Percentiles rank a stretch among this genome's conserved stretches.
phyloP scores from a whole-genome alignment of 2,888 invertebrate species.

The Tubulanus polymorphus region DNA sequence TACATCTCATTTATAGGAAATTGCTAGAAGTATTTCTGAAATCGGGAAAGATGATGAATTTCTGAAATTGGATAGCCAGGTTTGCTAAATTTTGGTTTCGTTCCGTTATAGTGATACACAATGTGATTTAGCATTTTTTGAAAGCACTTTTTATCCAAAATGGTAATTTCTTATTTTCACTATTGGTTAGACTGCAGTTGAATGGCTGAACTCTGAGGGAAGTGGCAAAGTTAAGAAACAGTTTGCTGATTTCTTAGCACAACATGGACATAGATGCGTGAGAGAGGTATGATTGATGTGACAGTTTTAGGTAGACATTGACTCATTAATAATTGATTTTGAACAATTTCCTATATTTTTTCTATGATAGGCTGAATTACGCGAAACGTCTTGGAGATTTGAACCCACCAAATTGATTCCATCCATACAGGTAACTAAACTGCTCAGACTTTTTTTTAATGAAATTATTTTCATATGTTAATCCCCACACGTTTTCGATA shows the following conservation, averaged over 20 bases:
- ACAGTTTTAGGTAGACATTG: not conserved
- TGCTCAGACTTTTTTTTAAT: not conserved
- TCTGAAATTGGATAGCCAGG: slow-evolving; percentile 56
- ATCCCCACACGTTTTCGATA: not conserved
- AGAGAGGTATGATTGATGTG: slow-evolving; percentile 62
- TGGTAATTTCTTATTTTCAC: slow-evolving; percentile 40
- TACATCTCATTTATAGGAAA: slow-evolving; percentile 41
- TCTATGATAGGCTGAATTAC: slow-evolving; percentile 37
- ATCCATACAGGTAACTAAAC: slow-evolving; percentile 34
- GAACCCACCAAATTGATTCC: slow-evolving; percentile 39
- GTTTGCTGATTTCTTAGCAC: slow-evolving; percentile 62
- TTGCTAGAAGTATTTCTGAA: slow-evolving; percentile 55
- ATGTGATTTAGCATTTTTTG: not conserved
- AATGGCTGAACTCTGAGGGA: slow-evolving; percentile 62
- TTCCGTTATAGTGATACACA: slow-evolving; percentile 26
- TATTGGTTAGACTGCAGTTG: slow-evolving; percentile 56
- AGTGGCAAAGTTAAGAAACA: slow-evolving; percentile 55
- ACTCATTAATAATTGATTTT: not conserved
- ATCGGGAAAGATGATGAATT: slow-evolving; percentile 46
- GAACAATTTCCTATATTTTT: slow-evolving; percentile 1
- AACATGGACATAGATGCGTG: slow-evolving; percentile 67
- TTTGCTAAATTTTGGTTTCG: slow-evolving; percentile 7
- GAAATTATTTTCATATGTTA: not conserved
- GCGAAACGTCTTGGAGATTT: slow-evolving; percentile 44
- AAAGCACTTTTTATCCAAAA: not conserved